Base-by-base conservation (phyloP, 2,888 invertebrate genomes). In the Tortrix viridana region DNA sequence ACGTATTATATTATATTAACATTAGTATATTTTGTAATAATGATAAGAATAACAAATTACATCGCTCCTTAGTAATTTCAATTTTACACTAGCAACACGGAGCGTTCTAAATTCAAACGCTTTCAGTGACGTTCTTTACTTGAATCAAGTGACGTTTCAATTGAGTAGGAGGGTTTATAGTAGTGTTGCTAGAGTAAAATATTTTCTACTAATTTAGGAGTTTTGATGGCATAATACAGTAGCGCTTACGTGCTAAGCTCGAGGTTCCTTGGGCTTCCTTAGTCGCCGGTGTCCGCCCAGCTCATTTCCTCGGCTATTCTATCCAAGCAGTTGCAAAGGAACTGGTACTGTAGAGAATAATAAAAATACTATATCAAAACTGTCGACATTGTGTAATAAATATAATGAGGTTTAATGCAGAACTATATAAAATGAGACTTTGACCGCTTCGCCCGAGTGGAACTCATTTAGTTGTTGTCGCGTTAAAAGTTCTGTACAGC, bases 321-420 rank as follows among this genome's bases (percentile, higher is more conserved):
- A 85, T 98, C 98, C 93, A 99, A 98, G 87, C 99, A 98, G 86
- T 98, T 98, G 87, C 96, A 95, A 81, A 98, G 94, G 93, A 95
- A 98, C 79, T 96, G 95, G 80, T 96, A 97, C 97, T 98, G 93
- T 16, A 94, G 94, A 41, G 1, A 41, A 53, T 46, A 37, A 32
- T 3, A n/a, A 22, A 19, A 23, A 47, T 12, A 22, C 7, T 32
- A 3, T 26, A 14, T 46, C 3, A 46, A 46, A 16, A 18, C 6
- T 43, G 16, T 7, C 16, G 19, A 9, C 12, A 12, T 12, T 20
- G 9, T 20, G n/a, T n/a, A n/a, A n/a, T n/a, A n/a, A n/a, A n/a
- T n/a, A n/a, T n/a, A n/a, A n/a, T n/a, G n/a, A n/a, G n/a, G n/a
- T n/a, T n/a, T n/a, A n/a, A n/a, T n/a, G n/a, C n/a, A n/a, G n/a